A percentile compares a stretch with the other conserved stretches of the same genome.
Conservation (phyloP, 2,113 vertebrate genomes). For the Erythrolamprus reginae region DNA sequence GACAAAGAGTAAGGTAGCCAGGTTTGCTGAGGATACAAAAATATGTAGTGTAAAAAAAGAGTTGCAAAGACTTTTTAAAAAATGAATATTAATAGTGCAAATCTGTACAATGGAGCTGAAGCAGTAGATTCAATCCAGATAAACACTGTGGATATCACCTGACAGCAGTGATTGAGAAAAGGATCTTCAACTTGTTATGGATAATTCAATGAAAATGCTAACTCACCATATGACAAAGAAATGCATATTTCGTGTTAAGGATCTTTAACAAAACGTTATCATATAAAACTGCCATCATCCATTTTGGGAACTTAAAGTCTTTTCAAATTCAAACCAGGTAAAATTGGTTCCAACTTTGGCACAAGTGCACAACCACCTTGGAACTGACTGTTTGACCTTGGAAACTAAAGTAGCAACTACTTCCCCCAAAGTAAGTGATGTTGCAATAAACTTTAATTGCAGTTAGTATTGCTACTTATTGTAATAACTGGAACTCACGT, state of each 20-base stretch:
- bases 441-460: not conserved
- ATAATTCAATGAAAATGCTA: not conserved
- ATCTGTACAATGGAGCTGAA: not conserved
- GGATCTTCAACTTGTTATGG: not conserved
- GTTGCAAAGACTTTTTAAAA: not conserved
- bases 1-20: not conserved
- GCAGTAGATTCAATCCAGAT: not conserved
- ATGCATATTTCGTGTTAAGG: not conserved
- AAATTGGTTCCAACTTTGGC: not conserved
- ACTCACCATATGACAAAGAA: not conserved
- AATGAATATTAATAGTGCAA: not conserved
- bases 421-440: not conserved
- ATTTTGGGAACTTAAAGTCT: not conserved
- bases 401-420: not conserved
- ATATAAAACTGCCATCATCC: not conserved
- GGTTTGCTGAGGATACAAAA: not conserved
- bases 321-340: not conserved
- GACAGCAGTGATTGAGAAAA: not conserved
- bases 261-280: not conserved
- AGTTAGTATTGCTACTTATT: not conserved
- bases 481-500: too few species aligned
- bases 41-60: not conserved
- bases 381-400: not conserved
- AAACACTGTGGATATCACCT: not conserved
- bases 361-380: not conserved